A percentile compares a stretch with the other conserved stretches of the same genome.
Evolutionary conservation across 64 coral and sea anemone genomes (phyloP).

Genomic region (Actinia equina): DNA sequence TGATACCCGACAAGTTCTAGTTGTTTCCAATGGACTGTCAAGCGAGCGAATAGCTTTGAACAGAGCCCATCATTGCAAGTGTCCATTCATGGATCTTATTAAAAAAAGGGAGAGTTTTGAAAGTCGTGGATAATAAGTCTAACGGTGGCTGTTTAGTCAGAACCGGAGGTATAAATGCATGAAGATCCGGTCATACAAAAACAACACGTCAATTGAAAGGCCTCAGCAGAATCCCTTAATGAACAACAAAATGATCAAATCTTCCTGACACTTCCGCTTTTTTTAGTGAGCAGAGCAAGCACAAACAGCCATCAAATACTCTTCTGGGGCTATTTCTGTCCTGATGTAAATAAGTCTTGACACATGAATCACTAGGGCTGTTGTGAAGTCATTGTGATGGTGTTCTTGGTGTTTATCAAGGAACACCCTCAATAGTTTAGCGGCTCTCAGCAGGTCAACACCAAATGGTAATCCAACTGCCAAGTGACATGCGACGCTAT

Average conservation of each 20-base stretch:
- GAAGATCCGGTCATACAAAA: not conserved
- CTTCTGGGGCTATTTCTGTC: conserved; percentile 11
- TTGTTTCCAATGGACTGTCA: conserved; percentile 5
- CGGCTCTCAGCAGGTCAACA: conserved; percentile 18
- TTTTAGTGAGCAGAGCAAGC: conserved; percentile 1
- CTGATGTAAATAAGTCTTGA: conserved; percentile 18
- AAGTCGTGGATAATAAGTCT: not conserved
- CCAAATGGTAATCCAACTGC: conserved; percentile 23
- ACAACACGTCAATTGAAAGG: conserved; percentile 3
- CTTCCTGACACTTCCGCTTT: conserved; percentile 5
- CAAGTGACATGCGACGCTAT: conserved; percentile 2
- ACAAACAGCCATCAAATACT: conserved; percentile 10
- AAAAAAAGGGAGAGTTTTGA: not conserved
- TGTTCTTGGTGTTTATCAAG: not conserved
- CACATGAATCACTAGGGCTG: not conserved
- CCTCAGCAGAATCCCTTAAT: conserved; percentile 2
- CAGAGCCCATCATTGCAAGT: not conserved
- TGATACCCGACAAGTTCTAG: not conserved
- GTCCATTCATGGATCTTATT: not conserved
- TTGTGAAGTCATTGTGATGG: not conserved
- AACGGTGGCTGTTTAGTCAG: conserved; percentile 4
- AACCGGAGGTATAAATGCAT: not conserved
- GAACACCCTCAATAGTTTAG: conserved; percentile 25
- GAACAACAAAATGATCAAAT: conserved; percentile 21
- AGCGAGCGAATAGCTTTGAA: not conserved